These are phyloP conservation scores for Wasmannia auropunctata DNA, from an alignment of 1,140 invertebrate species.

Conservation along the genomic window DNA sequence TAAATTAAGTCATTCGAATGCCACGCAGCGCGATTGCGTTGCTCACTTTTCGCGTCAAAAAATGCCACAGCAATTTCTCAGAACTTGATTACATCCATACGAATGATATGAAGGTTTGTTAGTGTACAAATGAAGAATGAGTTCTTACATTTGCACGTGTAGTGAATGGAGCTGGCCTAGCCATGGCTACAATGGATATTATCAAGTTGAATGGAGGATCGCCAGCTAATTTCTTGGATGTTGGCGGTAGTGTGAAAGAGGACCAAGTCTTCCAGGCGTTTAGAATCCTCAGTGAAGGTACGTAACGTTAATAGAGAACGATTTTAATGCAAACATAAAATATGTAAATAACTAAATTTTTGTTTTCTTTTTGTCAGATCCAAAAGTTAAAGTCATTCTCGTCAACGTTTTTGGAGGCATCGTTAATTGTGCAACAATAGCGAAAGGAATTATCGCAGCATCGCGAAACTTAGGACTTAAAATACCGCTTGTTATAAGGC, in stretches of 20 bases:
- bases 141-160: conserved; percentile 55
- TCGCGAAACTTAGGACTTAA: conserved; percentile 92
- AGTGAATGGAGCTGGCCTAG: conserved; percentile 93
- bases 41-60: not conserved
- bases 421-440: conserved; percentile 98
- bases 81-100: not conserved
- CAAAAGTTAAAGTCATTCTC: conserved; percentile 97
- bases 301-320: not conserved
- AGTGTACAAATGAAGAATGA: not conserved
- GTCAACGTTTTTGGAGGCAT: conserved; percentile 99
- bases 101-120: no score
- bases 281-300: conserved; percentile 87
- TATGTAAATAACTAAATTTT: not conserved
- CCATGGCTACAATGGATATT: conserved; percentile 94
- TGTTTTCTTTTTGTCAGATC: conserved; percentile 86
- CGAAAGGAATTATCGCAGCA: conserved; percentile 97
- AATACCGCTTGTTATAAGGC: conserved; percentile 95
- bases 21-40: not conserved
- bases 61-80: not conserved
- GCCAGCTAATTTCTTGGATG: conserved; percentile 94
- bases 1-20: conserved; percentile 31
- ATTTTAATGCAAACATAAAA: conserved; percentile 6
- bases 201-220: conserved; percentile 91
- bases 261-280: conserved; percentile 92
- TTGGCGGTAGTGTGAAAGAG: conserved; percentile 92